A percentile compares a stretch with the other conserved stretches of the same genome.
Conservation (phyloP, 2,888 invertebrate species). For the Carcina quercana region DNA sequence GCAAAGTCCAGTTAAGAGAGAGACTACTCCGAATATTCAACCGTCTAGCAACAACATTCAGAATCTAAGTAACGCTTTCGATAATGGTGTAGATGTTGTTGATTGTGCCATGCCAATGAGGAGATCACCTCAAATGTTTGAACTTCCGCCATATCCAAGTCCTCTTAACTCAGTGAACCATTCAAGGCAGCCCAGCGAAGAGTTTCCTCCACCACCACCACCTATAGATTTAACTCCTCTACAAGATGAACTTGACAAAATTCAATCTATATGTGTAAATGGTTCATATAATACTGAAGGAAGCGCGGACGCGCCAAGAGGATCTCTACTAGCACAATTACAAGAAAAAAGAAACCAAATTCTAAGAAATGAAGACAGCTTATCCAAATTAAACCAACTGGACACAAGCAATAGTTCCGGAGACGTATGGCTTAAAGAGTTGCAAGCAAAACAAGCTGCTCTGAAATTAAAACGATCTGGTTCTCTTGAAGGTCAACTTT, state of each 20-base stretch:
- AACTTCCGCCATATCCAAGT: slow-evolving; percentile 87
- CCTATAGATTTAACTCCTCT: slow-evolving; percentile 80
- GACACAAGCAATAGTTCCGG: slow-evolving; percentile 45
- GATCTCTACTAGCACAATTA: slow-evolving; percentile 75
- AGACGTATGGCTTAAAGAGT: slow-evolving; percentile 83
- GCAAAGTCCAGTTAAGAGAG: slow-evolving; percentile 79
- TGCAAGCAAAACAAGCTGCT: slow-evolving; percentile 85
- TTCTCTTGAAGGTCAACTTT: slow-evolving; percentile 52
- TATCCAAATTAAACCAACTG: slow-evolving; percentile 36
- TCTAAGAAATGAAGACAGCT: slow-evolving; percentile 55
- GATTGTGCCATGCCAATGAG: slow-evolving; percentile 71
- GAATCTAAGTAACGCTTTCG: slow-evolving; percentile 53
- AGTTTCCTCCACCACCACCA: slow-evolving; percentile 92
- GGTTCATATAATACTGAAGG: slow-evolving; percentile 34
- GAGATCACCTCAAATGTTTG: slow-evolving; percentile 64
- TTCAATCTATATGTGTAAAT: slow-evolving; percentile 36
- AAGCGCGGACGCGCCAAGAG: slow-evolving; percentile 45
- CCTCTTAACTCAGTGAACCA: slow-evolving; percentile 85
- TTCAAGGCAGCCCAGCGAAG: slow-evolving; percentile 90
- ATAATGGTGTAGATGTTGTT: slow-evolving; percentile 76
- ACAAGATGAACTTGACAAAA: slow-evolving; percentile 74
- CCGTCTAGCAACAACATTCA: slow-evolving; percentile 48
- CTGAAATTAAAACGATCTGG: slow-evolving; percentile 55
- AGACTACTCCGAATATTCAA: slow-evolving; percentile 35
- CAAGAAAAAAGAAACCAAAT: slow-evolving; percentile 79